These are phyloP conservation scores for Indri indri DNA, from an alignment of 2,113 vertebrate species.

Conservation along the genomic window DNA sequence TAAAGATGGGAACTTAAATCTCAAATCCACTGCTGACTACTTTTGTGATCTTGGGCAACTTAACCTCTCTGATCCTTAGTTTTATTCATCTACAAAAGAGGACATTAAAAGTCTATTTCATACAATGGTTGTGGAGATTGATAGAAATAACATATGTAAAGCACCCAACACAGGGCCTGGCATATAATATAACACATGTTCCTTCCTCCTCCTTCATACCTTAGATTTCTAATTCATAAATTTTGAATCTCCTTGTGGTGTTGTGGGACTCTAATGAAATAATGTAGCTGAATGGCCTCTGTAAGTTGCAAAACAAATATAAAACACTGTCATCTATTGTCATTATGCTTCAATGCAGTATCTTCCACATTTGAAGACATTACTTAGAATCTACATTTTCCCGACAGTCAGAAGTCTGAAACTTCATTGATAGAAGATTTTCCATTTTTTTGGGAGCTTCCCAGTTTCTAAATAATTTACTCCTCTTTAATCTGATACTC, in stretches of 20 bases:
- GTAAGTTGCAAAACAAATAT: not conserved
- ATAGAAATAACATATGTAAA: not conserved
- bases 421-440: not conserved
- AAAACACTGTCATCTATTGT: not conserved
- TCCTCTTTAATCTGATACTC: not conserved
- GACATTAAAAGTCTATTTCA: not conserved
- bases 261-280: not conserved
- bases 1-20: not conserved
- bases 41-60: not conserved
- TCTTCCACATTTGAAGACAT: not conserved
- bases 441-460: not conserved
- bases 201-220: not conserved
- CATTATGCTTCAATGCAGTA: not conserved
- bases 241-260: not conserved
- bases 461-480: not conserved
- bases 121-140: not conserved
- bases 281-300: not conserved
- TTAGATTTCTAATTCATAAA: not conserved
- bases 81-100: not conserved
- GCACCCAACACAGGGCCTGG: not conserved
- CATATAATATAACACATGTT: not conserved
- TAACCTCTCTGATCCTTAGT: not conserved
- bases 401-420: not conserved
- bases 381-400: conserved; percentile 3
- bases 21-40: not conserved